Evolutionary conservation across 2,888 invertebrate genomes (phyloP).

Genomic region (Apeira syringaria): DNA sequence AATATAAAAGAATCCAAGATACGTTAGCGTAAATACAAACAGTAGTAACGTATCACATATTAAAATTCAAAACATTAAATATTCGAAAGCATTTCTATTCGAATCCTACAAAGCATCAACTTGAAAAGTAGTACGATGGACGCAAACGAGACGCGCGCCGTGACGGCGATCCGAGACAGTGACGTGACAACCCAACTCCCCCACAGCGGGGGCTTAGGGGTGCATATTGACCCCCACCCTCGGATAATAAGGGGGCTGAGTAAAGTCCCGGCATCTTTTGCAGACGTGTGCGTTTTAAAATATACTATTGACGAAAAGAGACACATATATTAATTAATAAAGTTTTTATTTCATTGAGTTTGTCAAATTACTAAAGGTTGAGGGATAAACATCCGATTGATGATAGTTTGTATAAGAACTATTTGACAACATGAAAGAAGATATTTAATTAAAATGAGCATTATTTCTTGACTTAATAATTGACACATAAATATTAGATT

Average conservation of each 20-base stretch:
- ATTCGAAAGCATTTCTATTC: slow-evolving; percentile 39
- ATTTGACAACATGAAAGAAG: too few species aligned
- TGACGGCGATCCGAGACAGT: slow-evolving; percentile 59
- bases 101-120: slow-evolving; percentile 65
- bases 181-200: slow-evolving; percentile 65
- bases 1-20: too few species aligned
- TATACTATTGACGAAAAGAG: too few species aligned
- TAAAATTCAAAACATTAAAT: slow-evolving; percentile 13
- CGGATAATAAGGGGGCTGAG: slow-evolving; percentile 74
- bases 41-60: neutral
- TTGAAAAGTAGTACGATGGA: slow-evolving; percentile 67
- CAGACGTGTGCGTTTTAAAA: slow-evolving; percentile 49
- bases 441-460: too few species aligned
- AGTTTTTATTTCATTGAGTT: too few species aligned
- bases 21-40: neutral
- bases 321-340: too few species aligned
- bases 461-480: too few species aligned
- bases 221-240: slow-evolving; percentile 62
- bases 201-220: slow-evolving; percentile 35
- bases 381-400: too few species aligned
- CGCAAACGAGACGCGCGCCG: slow-evolving; percentile 74
- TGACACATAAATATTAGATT: too few species aligned
- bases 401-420: too few species aligned
- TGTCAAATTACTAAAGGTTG: too few species aligned
- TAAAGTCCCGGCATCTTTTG: slow-evolving; percentile 64